A percentile compares a stretch with the other conserved stretches of the same genome.
phyloP scores from a whole-genome alignment of 2,113 vertebrate genomes.

The Sinocyclocheilus anshuiensis region DNA sequence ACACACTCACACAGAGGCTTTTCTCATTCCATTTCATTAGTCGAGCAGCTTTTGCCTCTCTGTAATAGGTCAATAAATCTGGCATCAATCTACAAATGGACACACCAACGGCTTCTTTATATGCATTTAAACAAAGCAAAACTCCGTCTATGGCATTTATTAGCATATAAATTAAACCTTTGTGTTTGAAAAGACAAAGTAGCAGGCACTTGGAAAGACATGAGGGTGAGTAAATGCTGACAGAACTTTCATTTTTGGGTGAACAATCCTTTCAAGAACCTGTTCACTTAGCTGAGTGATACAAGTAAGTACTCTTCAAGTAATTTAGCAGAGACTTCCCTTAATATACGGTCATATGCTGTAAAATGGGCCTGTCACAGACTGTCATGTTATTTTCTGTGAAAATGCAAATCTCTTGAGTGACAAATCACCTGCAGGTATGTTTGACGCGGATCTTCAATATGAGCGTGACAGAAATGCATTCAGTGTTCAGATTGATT shows the following conservation, averaged over 20 bases:
- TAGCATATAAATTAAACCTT: neutral
- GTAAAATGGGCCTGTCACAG: constrained; percentile 8
- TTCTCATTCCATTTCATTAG: no score
- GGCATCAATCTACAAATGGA: neutral
- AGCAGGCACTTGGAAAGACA: neutral
- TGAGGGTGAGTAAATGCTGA: neutral
- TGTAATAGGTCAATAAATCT: neutral
- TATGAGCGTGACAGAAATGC: neutral
- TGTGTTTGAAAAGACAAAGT: neutral
- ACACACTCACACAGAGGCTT: neutral
- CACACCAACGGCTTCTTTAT: neutral
- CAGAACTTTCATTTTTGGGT: neutral
- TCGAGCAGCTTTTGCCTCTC: neutral
- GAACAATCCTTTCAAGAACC: neutral
- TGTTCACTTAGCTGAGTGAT: neutral
- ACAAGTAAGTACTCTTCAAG: neutral
- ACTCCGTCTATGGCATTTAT: neutral
- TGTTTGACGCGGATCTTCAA: neutral
- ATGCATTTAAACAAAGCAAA: neutral
- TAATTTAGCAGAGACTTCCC: constrained; percentile 22
- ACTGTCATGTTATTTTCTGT: neutral
- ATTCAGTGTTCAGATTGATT: constrained; percentile 9
- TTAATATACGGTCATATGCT: neutral
- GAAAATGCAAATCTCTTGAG: neutral
- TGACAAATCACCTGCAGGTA: constrained; percentile 33